phyloP scores from a whole-genome alignment of 2,888 invertebrate species.

The Polymixis flavicincta region DNA sequence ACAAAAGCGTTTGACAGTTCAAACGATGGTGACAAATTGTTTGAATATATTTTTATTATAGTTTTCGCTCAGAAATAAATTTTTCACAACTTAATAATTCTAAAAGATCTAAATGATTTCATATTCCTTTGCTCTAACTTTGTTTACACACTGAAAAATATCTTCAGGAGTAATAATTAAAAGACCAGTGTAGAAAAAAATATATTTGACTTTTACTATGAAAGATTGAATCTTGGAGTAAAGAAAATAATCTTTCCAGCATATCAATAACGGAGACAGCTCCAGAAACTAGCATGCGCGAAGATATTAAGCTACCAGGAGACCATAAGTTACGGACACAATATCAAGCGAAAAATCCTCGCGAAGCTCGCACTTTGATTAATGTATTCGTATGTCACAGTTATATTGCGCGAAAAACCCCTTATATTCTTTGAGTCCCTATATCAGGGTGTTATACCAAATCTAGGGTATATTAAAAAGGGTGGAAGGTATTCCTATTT shows the following conservation, averaged over 20 bases:
- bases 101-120: background rate
- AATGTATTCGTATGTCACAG: constrained; percentile 88
- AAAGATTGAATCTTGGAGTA: constrained; percentile 6
- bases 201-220: background rate
- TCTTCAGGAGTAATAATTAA: background rate
- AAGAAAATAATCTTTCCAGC: constrained; percentile 31
- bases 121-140: background rate
- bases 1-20: constrained; percentile 18
- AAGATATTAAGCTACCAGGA: constrained; percentile 74
- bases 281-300: constrained; percentile 69
- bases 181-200: background rate
- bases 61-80: no score
- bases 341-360: constrained; percentile 80
- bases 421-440: constrained; percentile 80
- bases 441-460: constrained; percentile 86
- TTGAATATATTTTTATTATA: no score
- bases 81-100: background rate
- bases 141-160: no score
- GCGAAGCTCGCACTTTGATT: constrained; percentile 84
- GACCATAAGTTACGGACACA: constrained; percentile 84
- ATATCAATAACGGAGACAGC: constrained; percentile 53
- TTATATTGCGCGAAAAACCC: constrained; percentile 84
- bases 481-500: constrained; percentile 81
- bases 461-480: constrained; percentile 90
- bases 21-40: background rate